phyloP scores from a whole-genome alignment of 2,113 vertebrate genomes.

The Xiphorhynchus elegans region DNA sequence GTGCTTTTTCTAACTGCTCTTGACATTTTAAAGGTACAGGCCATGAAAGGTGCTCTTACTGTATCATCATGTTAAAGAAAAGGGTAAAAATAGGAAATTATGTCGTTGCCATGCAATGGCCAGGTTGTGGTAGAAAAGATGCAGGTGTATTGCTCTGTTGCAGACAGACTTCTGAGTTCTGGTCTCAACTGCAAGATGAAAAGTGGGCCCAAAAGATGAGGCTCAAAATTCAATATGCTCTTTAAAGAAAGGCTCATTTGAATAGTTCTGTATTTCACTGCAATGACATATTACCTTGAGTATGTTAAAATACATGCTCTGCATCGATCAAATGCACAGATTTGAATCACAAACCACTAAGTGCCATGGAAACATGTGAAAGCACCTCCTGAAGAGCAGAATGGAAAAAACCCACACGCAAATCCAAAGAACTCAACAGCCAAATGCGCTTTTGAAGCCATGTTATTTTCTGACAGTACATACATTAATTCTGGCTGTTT shows the following conservation, averaged over 20 bases:
- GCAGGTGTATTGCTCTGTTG: neutral
- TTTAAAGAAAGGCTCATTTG: neutral
- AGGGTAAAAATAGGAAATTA: neutral
- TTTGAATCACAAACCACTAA: neutral
- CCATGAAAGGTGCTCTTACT: neutral
- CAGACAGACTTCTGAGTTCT: neutral
- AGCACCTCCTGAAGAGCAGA: neutral
- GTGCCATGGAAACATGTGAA: neutral
- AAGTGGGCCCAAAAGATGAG: neutral
- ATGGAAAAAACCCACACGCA: neutral
- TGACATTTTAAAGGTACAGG: neutral
- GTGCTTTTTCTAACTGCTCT: neutral
- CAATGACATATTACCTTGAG: neutral
- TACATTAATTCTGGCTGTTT: neutral
- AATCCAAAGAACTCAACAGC: neutral
- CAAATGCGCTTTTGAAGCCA: neutral
- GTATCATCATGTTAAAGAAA: neutral
- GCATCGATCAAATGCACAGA: neutral
- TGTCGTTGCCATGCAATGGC: neutral
- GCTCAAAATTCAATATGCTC: neutral
- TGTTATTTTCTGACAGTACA: neutral
- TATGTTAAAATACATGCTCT: neutral
- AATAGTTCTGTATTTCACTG: neutral
- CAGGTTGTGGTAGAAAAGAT: neutral
- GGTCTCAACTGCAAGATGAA: neutral